Evolutionary conservation across 2,888 invertebrate genomes (phyloP).

Genomic region (Agapostemon virescens): DNA sequence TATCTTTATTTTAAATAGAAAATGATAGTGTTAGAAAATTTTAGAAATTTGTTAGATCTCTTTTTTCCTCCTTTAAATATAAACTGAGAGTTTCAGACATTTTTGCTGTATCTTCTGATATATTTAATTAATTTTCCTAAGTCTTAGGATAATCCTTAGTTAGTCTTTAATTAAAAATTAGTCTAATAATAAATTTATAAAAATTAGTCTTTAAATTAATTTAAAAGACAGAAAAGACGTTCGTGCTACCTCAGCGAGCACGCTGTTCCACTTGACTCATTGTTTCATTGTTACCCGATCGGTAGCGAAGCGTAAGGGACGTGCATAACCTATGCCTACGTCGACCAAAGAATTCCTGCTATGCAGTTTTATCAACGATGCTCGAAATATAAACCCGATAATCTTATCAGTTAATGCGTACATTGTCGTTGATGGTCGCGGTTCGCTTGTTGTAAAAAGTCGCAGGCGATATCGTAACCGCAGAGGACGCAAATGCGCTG

Average conservation of each 20-base stretch:
- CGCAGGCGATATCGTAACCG: slow-evolving; percentile 16
- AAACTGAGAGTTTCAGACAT: neutral
- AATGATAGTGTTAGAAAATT: too few relatives aligned
- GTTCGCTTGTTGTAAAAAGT: slow-evolving; percentile 34
- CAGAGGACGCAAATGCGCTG: slow-evolving; percentile 23
- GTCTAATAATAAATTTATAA: too few relatives aligned
- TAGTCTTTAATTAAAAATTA: too few relatives aligned
- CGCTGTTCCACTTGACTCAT: slow-evolving; percentile 1
- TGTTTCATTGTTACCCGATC: slow-evolving; percentile 34
- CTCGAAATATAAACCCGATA: slow-evolving; percentile 51
- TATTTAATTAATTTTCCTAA: neutral
- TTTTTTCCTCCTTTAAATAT: neutral
- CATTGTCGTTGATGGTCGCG: slow-evolving; percentile 42
- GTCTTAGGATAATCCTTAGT: too few relatives aligned
- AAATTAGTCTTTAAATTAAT: too few relatives aligned
- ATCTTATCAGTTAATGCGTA: slow-evolving; percentile 57
- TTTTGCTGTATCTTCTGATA: neutral
- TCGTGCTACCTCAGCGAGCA: neutral
- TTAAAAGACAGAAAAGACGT: neutral
- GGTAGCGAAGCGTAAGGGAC: neutral
- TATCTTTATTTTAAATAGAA: neutral
- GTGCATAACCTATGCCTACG: slow-evolving; percentile 46
- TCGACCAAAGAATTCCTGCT: slow-evolving; percentile 49
- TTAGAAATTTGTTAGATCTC: neutral
- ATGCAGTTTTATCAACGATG: slow-evolving; percentile 55